Evolutionary conservation across 1,140 invertebrate species (phyloP).

Genomic region (Drosophila kohkoa): DNA sequence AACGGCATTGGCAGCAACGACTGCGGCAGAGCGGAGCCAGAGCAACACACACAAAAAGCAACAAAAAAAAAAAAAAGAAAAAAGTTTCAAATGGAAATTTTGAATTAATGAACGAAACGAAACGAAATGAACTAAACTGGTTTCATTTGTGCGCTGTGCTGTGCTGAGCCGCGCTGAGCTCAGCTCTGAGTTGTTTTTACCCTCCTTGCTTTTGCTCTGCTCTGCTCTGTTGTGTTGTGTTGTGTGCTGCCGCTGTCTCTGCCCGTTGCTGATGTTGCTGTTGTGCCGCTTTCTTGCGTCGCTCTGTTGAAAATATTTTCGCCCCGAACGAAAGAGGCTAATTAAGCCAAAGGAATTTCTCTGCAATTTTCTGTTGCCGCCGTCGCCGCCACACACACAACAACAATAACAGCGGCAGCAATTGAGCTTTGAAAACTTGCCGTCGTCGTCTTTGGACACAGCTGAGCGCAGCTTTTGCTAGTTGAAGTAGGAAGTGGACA

Average conservation of each 20-base stretch:
- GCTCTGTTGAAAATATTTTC: conserved; percentile 82
- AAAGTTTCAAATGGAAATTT: conserved; percentile 84
- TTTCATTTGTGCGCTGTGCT: conserved; percentile 78
- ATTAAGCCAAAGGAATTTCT: conserved; percentile 83
- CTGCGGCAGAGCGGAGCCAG: conserved; percentile 69
- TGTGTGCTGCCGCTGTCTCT: conserved; percentile 35
- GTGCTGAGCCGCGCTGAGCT: conserved; percentile 57
- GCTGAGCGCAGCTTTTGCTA: conserved; percentile 65
- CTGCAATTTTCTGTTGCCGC: conserved; percentile 67
- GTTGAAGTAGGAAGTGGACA: conserved; percentile 58
- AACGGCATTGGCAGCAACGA: conserved; percentile 61
- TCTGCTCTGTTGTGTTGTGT: conserved; percentile 3
- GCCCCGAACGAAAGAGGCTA: conserved; percentile 80
- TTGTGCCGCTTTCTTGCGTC: conserved; percentile 79
- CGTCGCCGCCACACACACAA: conserved; percentile 39
- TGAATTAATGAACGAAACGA: conserved; percentile 83
- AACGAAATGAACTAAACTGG: conserved; percentile 83
- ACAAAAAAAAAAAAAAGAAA: conserved; percentile 52
- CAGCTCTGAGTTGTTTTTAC: conserved; percentile 51
- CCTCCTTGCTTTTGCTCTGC: conserved; percentile 19
- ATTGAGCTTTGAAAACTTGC: conserved; percentile 79
- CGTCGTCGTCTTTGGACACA: conserved; percentile 55
- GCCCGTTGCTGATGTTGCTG: conserved; percentile 32
- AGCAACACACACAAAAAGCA: conserved; percentile 44
- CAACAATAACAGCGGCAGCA: conserved; percentile 29